Evolutionary conservation across 2,113 vertebrate genomes (phyloP).

Genomic region (Calypte anna): DNA sequence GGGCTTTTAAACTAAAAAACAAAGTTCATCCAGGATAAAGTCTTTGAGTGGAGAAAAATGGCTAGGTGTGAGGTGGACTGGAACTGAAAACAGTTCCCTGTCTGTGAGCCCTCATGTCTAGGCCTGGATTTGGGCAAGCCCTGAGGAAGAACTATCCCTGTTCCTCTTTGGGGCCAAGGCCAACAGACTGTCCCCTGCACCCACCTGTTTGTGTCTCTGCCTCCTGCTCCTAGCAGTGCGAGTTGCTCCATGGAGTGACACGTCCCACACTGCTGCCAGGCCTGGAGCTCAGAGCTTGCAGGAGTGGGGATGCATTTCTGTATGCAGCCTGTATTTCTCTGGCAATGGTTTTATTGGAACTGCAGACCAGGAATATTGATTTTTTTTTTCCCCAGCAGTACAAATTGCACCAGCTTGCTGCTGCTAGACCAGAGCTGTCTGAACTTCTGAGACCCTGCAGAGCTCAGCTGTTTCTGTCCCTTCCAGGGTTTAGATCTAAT

Average conservation of each 20-base stretch:
- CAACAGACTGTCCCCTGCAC: background rate
- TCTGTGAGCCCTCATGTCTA: background rate
- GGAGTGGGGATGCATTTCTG: fast-evolving
- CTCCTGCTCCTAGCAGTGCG: fast-evolving
- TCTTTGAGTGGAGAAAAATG: background rate
- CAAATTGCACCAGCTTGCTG: background rate
- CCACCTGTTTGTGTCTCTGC: fast-evolving
- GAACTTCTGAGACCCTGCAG: background rate
- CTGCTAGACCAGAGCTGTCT: background rate
- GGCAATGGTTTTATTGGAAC: too few species aligned
- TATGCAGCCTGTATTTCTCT: background rate
- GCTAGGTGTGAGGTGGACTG: too few species aligned
- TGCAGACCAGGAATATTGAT: background rate
- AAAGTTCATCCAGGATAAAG: background rate
- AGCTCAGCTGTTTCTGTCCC: background rate
- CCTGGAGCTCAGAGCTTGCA: background rate
- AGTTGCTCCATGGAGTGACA: fast-evolving
- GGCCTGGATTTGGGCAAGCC: background rate
- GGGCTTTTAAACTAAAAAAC: background rate
- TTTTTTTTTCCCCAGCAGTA: too few species aligned
- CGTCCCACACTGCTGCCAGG: fast-evolving
- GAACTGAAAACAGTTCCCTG: background rate
- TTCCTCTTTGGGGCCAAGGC: background rate
- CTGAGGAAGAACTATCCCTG: background rate
- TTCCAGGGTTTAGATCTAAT: background rate